phyloP scores from a whole-genome alignment of 1,140 invertebrate species.

The Micrasema longulum region DNA sequence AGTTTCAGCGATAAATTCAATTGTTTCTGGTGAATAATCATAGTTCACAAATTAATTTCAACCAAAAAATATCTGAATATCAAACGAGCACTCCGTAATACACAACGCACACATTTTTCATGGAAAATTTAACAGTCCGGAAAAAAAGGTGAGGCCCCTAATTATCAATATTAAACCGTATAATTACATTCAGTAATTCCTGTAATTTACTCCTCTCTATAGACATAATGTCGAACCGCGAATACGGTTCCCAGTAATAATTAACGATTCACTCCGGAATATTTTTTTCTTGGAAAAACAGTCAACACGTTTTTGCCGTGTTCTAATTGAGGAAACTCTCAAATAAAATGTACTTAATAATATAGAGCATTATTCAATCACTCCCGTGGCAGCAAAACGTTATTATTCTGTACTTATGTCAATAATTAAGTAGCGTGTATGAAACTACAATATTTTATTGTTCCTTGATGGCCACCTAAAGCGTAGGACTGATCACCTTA shows the following conservation, averaged over 20 bases:
- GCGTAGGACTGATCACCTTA: too few relatives aligned
- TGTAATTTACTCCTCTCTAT: slow-evolving; percentile 4
- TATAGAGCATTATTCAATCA: too few relatives aligned
- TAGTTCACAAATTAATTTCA: too few relatives aligned
- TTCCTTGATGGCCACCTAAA: too few relatives aligned
- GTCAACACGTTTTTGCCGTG: not conserved
- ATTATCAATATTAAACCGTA: slow-evolving; percentile 13
- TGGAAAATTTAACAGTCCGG: slow-evolving; percentile 3
- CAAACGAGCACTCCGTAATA: not conserved
- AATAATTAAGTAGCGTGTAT: too few relatives aligned
- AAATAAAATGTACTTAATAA: too few relatives aligned
- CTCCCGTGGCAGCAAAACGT: too few relatives aligned
- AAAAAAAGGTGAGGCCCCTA: slow-evolving; percentile 15
- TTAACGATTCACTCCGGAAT: slow-evolving; percentile 1
- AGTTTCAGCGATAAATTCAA: too few relatives aligned
- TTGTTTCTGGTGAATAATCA: too few relatives aligned
- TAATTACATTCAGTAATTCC: slow-evolving; percentile 11
- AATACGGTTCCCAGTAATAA: slow-evolving; percentile 14
- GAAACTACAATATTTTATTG: too few relatives aligned
- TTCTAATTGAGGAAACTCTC: slow-evolving; percentile 27
- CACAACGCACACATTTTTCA: not conserved
- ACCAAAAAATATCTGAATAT: not conserved
- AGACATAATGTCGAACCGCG: not conserved
- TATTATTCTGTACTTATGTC: too few relatives aligned
- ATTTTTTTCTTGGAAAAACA: slow-evolving; percentile 13